Evolutionary conservation across 2,888 invertebrate genomes (phyloP), one percentile per base, ranked within the genome.

Genomic region (Gastracanthus pulcherrimus): DNA sequence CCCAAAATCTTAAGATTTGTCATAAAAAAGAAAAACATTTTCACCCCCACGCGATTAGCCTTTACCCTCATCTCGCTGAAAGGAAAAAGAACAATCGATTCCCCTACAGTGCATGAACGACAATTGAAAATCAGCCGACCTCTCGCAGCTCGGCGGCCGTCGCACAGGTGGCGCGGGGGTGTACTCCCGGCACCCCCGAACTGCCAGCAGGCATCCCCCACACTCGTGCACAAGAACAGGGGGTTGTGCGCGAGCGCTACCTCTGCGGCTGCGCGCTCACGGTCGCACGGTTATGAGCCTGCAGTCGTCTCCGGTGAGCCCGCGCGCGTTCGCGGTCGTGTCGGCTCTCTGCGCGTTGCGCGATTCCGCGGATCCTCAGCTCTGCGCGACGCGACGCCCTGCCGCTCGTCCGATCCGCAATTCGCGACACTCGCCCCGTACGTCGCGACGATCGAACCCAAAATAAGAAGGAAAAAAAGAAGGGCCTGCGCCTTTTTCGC

Each of bases 231-330:
- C n/a, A n/a, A n/a, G n/a, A n/a, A n/a, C 23, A 31, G 34, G 66
- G 75, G 58, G 76, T 67, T 62, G 74, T 34, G 74, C 48, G 58
- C 29, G 70, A 31, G 34, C 45, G 58, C 62, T 34, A 34, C 62
- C 36, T 87, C 83, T 83, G 88, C 88, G 88, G 60, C 85, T 87
- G 55, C 85, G 80, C 83, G 87, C 87, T 86, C 84, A 34, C 7
- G n/a, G 45, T 13, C n/a, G 36, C 70, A 87, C 88, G 86, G 16
- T 41, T n/a, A n/a, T n/a, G n/a, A 19, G 86, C n/a, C n/a, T n/a
- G n/a, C 89, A 91, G 91, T 91, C 90, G 90, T 90, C 89, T 89
- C 88, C 90, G 89, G 90, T 89, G 86, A 89, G 90, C 87, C 90
- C 91, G 91, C 89, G 90, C 87, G 90, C 89, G 90, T 87, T 89